phyloP scores from a whole-genome alignment of 2,797 vertebrate species.

The Sebastes oblongus region DNA sequence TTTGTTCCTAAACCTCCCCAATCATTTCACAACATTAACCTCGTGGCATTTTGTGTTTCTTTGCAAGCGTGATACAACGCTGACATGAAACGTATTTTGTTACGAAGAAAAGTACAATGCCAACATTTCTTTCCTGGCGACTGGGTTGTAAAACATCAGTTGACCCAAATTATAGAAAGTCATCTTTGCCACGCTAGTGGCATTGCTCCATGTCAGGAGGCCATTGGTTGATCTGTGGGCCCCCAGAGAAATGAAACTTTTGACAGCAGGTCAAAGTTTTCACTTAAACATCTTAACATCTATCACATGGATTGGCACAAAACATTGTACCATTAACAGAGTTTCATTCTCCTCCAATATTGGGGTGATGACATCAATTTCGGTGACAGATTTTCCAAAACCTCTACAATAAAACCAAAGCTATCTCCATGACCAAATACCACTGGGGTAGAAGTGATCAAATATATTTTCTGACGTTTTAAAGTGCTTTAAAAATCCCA shows the following conservation, averaged over 20 bases:
- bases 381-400: not conserved
- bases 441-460: not conserved
- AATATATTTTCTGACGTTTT: not conserved
- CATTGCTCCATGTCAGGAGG: not conserved
- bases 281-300: not conserved
- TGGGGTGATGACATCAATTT: not conserved
- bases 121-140: not conserved
- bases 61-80: not conserved
- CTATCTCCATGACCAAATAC: not conserved
- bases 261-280: not conserved
- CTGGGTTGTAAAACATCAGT: not conserved
- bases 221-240: not conserved
- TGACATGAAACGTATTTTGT: not conserved
- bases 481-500: not conserved
- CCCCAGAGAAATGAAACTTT: not conserved
- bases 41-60: not conserved
- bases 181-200: not conserved
- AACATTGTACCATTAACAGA: not conserved
- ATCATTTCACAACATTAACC: not conserved
- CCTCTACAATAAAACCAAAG: not conserved
- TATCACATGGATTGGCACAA: not conserved
- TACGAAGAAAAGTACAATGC: not conserved
- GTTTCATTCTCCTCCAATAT: not conserved
- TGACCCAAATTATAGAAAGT: not conserved
- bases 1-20: not conserved